Evolutionary conservation across 2,888 invertebrate genomes (phyloP), one percentile per base, ranked within the genome.

Genomic region (Chrysolina haemoptera): DNA sequence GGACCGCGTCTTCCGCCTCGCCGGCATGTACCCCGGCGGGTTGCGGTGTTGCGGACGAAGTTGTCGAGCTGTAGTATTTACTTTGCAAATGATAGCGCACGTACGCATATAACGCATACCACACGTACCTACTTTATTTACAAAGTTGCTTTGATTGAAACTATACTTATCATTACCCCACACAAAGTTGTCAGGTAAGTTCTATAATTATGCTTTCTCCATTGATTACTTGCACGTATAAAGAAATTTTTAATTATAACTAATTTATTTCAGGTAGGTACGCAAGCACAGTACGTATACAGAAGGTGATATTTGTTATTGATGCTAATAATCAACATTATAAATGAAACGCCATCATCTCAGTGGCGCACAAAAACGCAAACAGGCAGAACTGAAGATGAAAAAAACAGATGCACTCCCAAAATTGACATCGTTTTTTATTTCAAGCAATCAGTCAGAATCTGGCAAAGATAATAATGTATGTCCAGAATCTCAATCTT

Each of bases 31-130:
- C 0, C 35, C 35, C 35, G 35, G 35, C 35, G 35, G 35, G 35
- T 35, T 35, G 35, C 35, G 35, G 35, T 35, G 35, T 35, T 35
- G 35, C 35, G 35, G 35, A 35, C 35, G 35, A 35, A 35, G 35
- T 35, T 35, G 35, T 35, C 35, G 35, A 35, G 35, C 14, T 4
- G 5, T 43, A 43, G 43, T 14, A 11, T 43, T 43, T 43, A 43
- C 43, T 43, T 43, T 43, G 43, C 43, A 43, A 43, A 43, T 43
- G 43, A 43, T 43, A 43, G 43, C 43, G 43, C 43, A 43, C 43
- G 43, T 43, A 43, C 43, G 43, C 43, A 43, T 43, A 43, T 43
- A 43, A 43, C 43, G 43, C 43, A 43, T 43, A 8, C 11, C 43
- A 43, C 43, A 43, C 43, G 43, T 43, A 43, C 43, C 43, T 43